Conservation (phyloP, 2,888 invertebrate genomes). For the Cephus runcator region DNA sequence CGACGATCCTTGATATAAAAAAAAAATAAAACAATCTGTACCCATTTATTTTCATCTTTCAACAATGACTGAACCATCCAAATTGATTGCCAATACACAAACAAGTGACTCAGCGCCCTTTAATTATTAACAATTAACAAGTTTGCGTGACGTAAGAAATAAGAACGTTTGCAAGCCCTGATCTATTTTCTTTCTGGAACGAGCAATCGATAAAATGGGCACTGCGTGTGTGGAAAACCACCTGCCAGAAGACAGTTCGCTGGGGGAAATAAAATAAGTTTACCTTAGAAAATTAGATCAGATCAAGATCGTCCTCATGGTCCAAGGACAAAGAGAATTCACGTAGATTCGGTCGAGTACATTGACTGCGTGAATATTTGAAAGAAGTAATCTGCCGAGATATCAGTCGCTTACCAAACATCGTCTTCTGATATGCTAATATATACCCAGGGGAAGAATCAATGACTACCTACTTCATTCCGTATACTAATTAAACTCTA, state of each 20-base stretch:
- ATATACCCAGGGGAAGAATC: neutral
- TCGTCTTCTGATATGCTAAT: neutral
- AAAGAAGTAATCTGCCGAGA: neutral
- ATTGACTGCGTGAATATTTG: neutral
- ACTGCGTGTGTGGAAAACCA: neutral
- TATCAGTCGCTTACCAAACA: neutral
- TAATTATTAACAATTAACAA: neutral
- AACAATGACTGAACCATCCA: neutral
- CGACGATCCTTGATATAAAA: neutral
- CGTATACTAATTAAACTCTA: neutral
- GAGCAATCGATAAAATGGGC: slow-evolving; percentile 35
- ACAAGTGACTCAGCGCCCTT: neutral
- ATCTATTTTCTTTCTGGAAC: slow-evolving; percentile 44
- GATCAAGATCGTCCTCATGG: neutral
- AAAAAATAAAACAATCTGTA: neutral
- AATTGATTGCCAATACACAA: neutral
- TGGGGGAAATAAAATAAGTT: neutral
- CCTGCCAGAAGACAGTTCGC: neutral
- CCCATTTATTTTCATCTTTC: neutral
- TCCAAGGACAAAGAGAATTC: neutral
- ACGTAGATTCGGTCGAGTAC: neutral
- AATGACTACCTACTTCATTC: neutral
- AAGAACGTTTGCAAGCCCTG: slow-evolving; percentile 22
- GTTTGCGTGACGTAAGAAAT: neutral
- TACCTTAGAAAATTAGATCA: slow-evolving; percentile 7